Evolutionary conservation across 2,888 invertebrate genomes (phyloP).

Genomic region (Netelia melanura): DNA sequence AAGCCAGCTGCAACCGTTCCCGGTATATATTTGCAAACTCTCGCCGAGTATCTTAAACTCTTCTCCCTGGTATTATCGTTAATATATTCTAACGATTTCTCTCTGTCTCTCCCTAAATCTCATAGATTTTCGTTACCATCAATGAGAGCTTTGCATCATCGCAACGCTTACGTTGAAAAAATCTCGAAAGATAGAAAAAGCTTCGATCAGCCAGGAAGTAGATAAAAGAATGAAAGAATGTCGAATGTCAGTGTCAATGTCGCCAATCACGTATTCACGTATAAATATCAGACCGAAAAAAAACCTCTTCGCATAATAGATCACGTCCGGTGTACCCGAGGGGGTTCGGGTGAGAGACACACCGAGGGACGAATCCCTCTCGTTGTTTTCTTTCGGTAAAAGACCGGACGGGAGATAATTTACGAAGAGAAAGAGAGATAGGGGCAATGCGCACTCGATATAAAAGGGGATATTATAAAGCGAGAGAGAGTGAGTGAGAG

Average conservation of each 20-base stretch:
- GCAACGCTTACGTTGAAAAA: neutral
- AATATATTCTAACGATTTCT: conserved; percentile 60
- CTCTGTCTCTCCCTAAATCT: neutral
- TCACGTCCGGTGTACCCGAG: conserved; percentile 48
- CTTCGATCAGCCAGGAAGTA: conserved; percentile 4
- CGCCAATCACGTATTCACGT: neutral
- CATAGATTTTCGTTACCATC: conserved; percentile 5
- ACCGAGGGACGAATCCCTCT: conserved; percentile 44
- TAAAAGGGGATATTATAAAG: neutral
- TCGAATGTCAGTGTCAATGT: too few species aligned
- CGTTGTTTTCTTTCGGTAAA: conserved; percentile 50
- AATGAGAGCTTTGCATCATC: conserved; percentile 18
- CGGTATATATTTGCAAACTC: conserved; percentile 58
- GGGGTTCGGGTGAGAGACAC: conserved; percentile 37
- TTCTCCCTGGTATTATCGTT: conserved; percentile 51
- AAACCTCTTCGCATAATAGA: conserved; percentile 55
- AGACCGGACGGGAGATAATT: conserved; percentile 66
- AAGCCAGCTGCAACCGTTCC: conserved; percentile 61
- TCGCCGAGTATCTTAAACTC: conserved; percentile 23
- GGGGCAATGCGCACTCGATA: conserved; percentile 9
- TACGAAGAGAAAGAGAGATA: conserved; percentile 19
- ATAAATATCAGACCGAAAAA: conserved; percentile 23
- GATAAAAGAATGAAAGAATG: neutral
- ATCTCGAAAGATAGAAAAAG: neutral
- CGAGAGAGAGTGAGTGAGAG: neutral